Conservation (phyloP, 2,888 invertebrate genomes). For the Leptinotarsa peninsularis region DNA sequence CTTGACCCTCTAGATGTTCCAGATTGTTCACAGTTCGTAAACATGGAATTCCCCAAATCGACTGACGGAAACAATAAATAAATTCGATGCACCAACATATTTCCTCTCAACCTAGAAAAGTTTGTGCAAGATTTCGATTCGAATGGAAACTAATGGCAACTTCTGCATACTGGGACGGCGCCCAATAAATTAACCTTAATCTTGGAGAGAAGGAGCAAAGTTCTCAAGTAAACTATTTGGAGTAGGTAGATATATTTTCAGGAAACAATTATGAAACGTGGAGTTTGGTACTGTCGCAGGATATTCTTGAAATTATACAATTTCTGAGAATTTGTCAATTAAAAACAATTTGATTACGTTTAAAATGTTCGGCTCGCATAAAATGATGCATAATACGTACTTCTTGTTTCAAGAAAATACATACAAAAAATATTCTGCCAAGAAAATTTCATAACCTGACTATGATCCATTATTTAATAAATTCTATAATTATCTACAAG, state of each 20-base stretch:
- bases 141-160: conserved; percentile 35
- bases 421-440: too few species aligned
- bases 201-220: conserved; percentile 15
- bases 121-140: conserved; percentile 27
- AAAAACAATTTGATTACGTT: not conserved
- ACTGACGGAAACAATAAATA: not conserved
- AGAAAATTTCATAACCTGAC: too few species aligned
- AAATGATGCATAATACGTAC: too few species aligned
- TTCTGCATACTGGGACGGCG: conserved; percentile 29
- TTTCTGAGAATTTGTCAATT: not conserved
- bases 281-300: not conserved
- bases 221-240: conserved; percentile 14
- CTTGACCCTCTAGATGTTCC: too few species aligned
- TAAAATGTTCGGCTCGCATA: not conserved
- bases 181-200: conserved; percentile 35
- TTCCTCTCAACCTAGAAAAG: conserved; percentile 7
- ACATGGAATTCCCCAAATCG: too few species aligned
- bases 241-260: conserved; percentile 12
- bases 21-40: too few species aligned
- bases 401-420: too few species aligned
- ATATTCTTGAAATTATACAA: not conserved
- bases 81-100: not conserved
- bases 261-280: not conserved
- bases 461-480: too few species aligned
- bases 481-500: too few species aligned